Conservation (phyloP, 2,797 vertebrate genomes). For the Sphaeramia orbicularis region DNA sequence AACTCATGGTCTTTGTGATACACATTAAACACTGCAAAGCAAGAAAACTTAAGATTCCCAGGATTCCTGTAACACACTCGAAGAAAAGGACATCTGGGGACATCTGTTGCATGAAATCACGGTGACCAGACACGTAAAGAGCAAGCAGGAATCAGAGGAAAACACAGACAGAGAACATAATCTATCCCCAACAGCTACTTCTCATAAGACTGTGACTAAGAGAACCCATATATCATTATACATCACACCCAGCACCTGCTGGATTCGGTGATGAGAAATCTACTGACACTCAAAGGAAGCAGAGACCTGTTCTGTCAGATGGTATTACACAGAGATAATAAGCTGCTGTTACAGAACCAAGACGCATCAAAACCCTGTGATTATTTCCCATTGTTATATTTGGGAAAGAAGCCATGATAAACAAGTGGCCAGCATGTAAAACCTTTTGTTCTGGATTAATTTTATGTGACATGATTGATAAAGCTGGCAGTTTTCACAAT, state of each 20-base stretch:
- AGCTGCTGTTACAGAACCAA: not conserved
- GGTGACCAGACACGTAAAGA: conserved; percentile 36
- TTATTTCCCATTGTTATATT: conserved; percentile 14
- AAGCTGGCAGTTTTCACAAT: conserved; percentile 1
- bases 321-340: not conserved
- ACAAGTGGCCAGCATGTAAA: not conserved
- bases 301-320: conserved; percentile 35
- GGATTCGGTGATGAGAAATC: conserved; percentile 28
- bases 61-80: conserved; percentile 42
- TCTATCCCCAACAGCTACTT: conserved; percentile 23
- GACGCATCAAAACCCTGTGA: conserved; percentile 9
- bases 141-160: conserved; percentile 29
- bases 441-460: conserved; percentile 9
- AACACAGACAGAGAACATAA: conserved; percentile 39
- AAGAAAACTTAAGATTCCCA: conserved; percentile 41
- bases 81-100: conserved; percentile 44
- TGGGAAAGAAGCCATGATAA: conserved; percentile 4
- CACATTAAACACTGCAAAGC: conserved; percentile 32
- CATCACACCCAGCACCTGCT: conserved; percentile 51
- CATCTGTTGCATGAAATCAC: conserved; percentile 58
- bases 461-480: not conserved
- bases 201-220: conserved; percentile 40
- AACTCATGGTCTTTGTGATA: conserved; percentile 31
- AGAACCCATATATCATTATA: conserved; percentile 45
- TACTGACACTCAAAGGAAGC: conserved; percentile 2